A percentile compares a stretch with the other conserved stretches of the same genome.
These are phyloP conservation scores for Peromyscus nudipes DNA, from an alignment of 2,797 vertebrate species.

Conservation along the genomic window DNA sequence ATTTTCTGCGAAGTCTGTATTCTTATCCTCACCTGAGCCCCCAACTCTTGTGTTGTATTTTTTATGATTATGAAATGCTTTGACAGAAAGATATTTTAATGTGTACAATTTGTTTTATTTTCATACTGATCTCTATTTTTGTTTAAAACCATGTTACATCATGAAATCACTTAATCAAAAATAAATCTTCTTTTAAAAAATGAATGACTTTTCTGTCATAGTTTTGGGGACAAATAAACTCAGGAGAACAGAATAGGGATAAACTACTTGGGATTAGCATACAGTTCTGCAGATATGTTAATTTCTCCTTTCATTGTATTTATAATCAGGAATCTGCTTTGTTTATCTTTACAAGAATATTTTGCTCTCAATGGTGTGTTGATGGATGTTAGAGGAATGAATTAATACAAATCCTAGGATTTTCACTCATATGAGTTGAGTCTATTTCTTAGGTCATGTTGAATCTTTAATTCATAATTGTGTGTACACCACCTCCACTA, in stretches of 20 bases:
- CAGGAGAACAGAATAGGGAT: neutral
- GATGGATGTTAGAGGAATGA: constrained; percentile 16
- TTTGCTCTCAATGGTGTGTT: neutral
- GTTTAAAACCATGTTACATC: constrained; percentile 89
- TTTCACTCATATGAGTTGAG: neutral
- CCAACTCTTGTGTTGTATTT: constrained; percentile 86
- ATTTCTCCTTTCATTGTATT: constrained; percentile 11
- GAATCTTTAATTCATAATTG: neutral
- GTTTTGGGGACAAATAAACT: constrained; percentile 60
- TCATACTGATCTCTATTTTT: constrained; percentile 91
- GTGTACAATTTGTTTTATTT: constrained; percentile 89
- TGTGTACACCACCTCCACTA: neutral
- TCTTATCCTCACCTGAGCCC: constrained; percentile 81
- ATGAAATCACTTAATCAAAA: constrained; percentile 88
- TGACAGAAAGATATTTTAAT: constrained; percentile 88
- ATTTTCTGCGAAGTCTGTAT: constrained; percentile 85
- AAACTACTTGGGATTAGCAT: neutral
- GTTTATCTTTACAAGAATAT: constrained; percentile 44
- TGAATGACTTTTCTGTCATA: constrained; percentile 76
- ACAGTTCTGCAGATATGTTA: neutral
- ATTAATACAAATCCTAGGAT: neutral
- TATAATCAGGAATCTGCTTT: constrained; percentile 37
- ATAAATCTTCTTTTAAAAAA: constrained; percentile 89
- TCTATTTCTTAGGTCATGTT: constrained; percentile 17
- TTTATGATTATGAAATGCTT: constrained; percentile 85